These are phyloP conservation scores for Pseudolaguvia tuberculata DNA, from an alignment of 2,113 vertebrate species.

Conservation along the genomic window DNA sequence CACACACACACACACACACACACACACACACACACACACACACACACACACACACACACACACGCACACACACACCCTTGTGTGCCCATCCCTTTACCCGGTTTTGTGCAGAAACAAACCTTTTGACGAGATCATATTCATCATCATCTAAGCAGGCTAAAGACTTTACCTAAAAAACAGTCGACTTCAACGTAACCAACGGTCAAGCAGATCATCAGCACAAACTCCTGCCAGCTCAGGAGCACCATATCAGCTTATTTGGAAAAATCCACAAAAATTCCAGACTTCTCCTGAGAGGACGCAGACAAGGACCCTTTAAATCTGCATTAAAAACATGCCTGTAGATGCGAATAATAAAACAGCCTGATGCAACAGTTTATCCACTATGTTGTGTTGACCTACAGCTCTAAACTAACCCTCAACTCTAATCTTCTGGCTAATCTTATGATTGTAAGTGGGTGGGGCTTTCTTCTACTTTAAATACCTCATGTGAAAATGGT, in stretches of 20 bases:
- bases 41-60: neutral
- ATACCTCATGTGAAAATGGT: too few relatives aligned
- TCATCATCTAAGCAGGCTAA: too few relatives aligned
- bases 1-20: too few relatives aligned
- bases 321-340: neutral
- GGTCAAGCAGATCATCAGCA: neutral
- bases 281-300: neutral
- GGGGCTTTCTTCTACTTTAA: neutral
- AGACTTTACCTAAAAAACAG: neutral
- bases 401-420: neutral
- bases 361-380: neutral
- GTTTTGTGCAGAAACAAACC: neutral
- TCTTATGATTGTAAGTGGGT: slow-evolving; percentile 19
- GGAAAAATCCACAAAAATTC: neutral
- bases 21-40: slow-evolving; percentile 16
- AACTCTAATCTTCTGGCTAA: neutral
- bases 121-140: neutral
- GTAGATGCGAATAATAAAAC: too few relatives aligned
- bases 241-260: neutral
- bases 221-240: neutral
- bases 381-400: neutral
- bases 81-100: neutral
- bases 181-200: neutral
- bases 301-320: too few relatives aligned
- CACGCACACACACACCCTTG: neutral